These are phyloP conservation scores for Acrossocheilus wenchowensis DNA, from an alignment of 2,797 vertebrate genomes.

Conservation along the genomic window DNA sequence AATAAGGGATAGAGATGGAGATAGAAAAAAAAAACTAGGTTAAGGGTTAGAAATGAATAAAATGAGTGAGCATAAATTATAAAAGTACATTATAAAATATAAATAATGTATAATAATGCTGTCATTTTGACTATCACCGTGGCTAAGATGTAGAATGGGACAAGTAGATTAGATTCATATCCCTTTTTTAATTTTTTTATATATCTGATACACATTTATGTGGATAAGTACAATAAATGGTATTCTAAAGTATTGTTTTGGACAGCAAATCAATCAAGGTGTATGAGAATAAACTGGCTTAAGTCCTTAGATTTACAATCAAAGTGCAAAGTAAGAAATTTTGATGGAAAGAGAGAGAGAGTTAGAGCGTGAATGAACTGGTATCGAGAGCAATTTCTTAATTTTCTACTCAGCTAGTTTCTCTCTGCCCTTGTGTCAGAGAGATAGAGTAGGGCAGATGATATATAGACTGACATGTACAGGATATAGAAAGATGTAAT, in stretches of 20 bases:
- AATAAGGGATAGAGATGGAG: not conserved
- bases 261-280: not conserved
- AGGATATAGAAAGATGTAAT: constrained; percentile 18
- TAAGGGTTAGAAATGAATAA: not conserved
- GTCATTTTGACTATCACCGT: not conserved
- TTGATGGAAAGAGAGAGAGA: not conserved
- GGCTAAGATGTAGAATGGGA: not conserved
- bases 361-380: not conserved
- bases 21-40: not conserved
- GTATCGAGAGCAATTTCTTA: constrained; percentile 17
- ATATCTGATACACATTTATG: not conserved
- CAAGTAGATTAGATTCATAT: not conserved
- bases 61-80: not conserved
- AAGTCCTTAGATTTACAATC: constrained; percentile 28
- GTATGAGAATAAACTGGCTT: not conserved
- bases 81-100: not conserved
- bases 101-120: not conserved
- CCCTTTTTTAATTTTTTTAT: not conserved
- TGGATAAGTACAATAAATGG: not conserved
- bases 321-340: constrained; percentile 17
- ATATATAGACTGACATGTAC: constrained; percentile 15
- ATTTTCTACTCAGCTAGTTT: constrained; percentile 49
- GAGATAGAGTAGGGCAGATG: constrained; percentile 7
- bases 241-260: not conserved
- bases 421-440: constrained; percentile 17